Evolutionary conservation across 2,888 invertebrate genomes (phyloP).

Genomic region (Ecliptopera silaceata): DNA sequence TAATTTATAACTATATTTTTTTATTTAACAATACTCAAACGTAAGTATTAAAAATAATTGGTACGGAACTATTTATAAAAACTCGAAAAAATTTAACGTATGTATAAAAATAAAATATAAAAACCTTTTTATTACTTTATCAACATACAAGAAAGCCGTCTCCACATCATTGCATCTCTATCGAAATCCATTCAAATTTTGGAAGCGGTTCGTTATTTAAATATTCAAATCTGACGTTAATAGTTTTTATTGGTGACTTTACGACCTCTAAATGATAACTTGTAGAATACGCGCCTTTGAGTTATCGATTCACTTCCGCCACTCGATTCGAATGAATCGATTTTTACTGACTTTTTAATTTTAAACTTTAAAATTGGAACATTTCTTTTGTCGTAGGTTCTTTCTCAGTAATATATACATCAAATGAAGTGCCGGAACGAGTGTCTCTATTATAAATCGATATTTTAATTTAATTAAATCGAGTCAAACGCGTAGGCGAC

Average conservation of each 20-base stretch:
- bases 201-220: constrained; percentile 68
- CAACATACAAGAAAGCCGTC: constrained; percentile 13
- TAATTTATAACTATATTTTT: too few species aligned
- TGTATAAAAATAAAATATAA: too few species aligned
- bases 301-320: constrained; percentile 48
- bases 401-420: constrained; percentile 17
- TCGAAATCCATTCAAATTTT: constrained; percentile 59
- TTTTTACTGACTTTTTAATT: constrained; percentile 1
- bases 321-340: constrained; percentile 29
- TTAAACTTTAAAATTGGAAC: background rate
- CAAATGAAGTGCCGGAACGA: constrained; percentile 43
- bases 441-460: constrained; percentile 53
- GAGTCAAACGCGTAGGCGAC: constrained; percentile 54
- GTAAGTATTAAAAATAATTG: too few species aligned
- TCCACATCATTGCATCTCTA: constrained; percentile 31
- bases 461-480: constrained; percentile 69
- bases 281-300: constrained; percentile 57
- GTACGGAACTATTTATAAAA: too few species aligned
- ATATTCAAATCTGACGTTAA: constrained; percentile 74
- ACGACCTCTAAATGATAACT: constrained; percentile 73
- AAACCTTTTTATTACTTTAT: background rate
- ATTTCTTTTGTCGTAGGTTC: constrained; percentile 6
- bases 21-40: too few species aligned
- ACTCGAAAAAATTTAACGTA: too few species aligned
- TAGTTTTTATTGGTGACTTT: constrained; percentile 79